Evolutionary conservation across 2,888 invertebrate species (phyloP).

Genomic region (Tipula unca): DNA sequence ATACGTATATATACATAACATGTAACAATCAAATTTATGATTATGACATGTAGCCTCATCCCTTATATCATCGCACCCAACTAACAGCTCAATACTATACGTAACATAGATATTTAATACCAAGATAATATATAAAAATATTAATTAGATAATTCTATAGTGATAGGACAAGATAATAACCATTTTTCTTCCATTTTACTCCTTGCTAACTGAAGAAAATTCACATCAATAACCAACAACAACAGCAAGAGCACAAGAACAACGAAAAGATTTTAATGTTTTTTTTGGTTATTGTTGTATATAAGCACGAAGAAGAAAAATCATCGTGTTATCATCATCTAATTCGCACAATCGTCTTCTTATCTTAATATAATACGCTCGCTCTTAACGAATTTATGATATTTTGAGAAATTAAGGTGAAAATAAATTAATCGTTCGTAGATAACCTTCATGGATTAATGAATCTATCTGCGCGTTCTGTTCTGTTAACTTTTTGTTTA

Average conservation of each 20-base stretch:
- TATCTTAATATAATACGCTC: not conserved
- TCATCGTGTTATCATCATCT: not conserved
- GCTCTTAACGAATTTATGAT: not conserved
- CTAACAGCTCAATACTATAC: not conserved
- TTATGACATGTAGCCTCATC: not conserved
- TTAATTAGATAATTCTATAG: not conserved
- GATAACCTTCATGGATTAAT: not conserved
- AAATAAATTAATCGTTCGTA: not conserved
- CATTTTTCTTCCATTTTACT: not conserved
- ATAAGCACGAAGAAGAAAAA: not conserved
- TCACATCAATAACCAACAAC: not conserved
- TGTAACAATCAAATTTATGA: not conserved
- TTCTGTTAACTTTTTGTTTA: not conserved
- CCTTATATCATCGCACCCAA: not conserved
- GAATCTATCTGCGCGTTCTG: not conserved
- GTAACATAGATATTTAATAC: not conserved
- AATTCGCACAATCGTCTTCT: not conserved
- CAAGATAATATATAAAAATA: not conserved
- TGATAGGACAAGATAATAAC: constrained; percentile 14
- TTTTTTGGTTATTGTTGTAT: not conserved
- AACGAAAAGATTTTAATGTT: not conserved
- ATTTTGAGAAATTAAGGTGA: not conserved
- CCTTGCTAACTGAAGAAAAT: not conserved
- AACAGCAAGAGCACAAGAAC: not conserved
- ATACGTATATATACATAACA: not conserved